These are phyloP conservation scores for Thymallus thymallus DNA, from an alignment of 2,113 vertebrate genomes.

Conservation along the genomic window DNA sequence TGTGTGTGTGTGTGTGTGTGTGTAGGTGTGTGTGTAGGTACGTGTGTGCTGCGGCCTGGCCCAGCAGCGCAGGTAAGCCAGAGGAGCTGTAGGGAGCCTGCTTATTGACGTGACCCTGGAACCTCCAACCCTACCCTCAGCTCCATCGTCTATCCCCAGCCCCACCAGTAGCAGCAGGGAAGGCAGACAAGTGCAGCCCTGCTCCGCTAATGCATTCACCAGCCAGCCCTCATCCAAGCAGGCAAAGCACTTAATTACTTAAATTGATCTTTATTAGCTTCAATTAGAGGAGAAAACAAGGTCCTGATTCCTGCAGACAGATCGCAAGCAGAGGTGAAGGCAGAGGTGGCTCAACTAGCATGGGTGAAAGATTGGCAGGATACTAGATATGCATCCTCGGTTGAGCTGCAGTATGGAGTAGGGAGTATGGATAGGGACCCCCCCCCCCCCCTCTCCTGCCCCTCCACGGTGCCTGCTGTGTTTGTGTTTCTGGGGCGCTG, in stretches of 20 bases:
- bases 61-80: no score
- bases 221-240: constrained; percentile 50
- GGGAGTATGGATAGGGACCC: neutral
- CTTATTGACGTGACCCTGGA: constrained; percentile 32
- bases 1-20: neutral
- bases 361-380: neutral
- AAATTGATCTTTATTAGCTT: constrained; percentile 71
- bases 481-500: constrained; percentile 66
- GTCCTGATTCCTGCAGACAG: constrained; percentile 54
- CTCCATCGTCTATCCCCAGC: constrained; percentile 14
- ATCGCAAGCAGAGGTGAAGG: constrained; percentile 36
- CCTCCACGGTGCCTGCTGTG: constrained; percentile 28
- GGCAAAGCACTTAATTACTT: constrained; percentile 64
- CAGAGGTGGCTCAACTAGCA: neutral
- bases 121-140: constrained; percentile 21
- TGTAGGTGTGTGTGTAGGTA: neutral
- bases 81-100: no score
- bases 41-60: neutral
- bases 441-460: neutral
- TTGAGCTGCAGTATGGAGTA: no score
- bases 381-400: no score
- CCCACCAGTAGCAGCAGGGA: constrained; percentile 24
- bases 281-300: constrained; percentile 61
- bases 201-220: constrained; percentile 56
- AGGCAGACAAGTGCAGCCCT: constrained; percentile 21